phyloP scores from a whole-genome alignment of 2,797 vertebrate species.

The Toxotes lorentzi region DNA sequence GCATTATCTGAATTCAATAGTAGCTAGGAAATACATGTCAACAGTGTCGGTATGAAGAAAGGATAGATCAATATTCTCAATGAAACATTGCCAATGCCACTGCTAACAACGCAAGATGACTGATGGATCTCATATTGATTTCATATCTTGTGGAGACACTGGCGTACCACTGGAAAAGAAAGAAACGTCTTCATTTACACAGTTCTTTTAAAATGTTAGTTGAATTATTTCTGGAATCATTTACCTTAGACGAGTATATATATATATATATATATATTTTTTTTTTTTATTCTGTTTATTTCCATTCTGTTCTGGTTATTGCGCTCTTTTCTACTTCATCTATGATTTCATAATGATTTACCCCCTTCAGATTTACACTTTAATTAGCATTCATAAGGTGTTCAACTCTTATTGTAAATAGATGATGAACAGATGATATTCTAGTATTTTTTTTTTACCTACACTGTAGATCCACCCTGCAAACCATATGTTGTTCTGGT shows the following conservation, averaged over 20 bases:
- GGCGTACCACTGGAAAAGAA: background rate
- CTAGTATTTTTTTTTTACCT: background rate
- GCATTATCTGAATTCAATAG: background rate
- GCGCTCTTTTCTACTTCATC: background rate
- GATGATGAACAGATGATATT: conserved; percentile 26
- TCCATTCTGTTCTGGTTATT: background rate
- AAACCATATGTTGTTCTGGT: conserved; percentile 44
- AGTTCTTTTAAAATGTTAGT: background rate
- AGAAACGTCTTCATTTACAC: background rate
- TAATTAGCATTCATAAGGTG: conserved; percentile 15
- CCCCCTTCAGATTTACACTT: conserved; percentile 21
- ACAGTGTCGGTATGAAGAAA: conserved; percentile 5
- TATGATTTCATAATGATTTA: background rate
- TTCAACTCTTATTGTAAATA: conserved; percentile 31
- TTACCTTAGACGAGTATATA: background rate
- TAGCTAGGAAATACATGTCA: conserved; percentile 15
- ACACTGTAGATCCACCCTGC: conserved; percentile 6
- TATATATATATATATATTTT: too few relatives aligned
- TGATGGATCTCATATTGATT: conserved; percentile 33
- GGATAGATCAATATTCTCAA: conserved; percentile 18
- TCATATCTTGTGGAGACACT: conserved; percentile 9
- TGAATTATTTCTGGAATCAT: background rate
- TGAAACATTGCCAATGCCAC: conserved; percentile 9
- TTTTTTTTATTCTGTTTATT: conserved; percentile 3
- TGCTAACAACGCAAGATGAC: conserved; percentile 19